phyloP scores from a whole-genome alignment of 64 coral and sea anemone species.

The Acropora tenuis region DNA sequence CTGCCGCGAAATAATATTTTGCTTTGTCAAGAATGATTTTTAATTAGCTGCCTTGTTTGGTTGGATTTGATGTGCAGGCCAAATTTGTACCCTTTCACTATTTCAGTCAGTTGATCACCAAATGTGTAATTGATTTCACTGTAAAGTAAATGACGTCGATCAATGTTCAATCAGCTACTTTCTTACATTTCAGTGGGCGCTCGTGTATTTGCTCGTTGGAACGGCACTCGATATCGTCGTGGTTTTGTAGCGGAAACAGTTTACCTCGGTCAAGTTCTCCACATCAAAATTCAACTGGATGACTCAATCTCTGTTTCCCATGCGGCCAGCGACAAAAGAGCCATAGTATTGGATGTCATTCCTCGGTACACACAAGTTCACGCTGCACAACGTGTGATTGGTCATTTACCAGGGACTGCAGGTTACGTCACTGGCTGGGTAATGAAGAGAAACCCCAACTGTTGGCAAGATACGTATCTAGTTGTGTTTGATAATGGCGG shows the following conservation, averaged over 20 bases:
- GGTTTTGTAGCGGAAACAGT: background rate
- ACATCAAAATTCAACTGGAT: conserved; percentile 29
- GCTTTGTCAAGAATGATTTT: too few species aligned
- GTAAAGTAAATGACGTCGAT: too few species aligned
- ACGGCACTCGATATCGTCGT: background rate
- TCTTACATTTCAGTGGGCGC: background rate
- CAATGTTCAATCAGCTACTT: background rate
- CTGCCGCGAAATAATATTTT: too few species aligned
- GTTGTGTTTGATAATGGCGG: background rate
- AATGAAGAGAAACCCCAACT: background rate
- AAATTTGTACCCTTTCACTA: too few species aligned
- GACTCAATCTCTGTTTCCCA: background rate
- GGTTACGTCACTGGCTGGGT: background rate
- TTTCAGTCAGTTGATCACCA: too few species aligned
- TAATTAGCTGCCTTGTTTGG: too few species aligned
- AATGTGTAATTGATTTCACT: too few species aligned
- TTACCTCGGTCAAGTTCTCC: conserved; percentile 2
- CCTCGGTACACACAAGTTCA: conserved; percentile 19
- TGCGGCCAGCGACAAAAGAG: conserved; percentile 17
- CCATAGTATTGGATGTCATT: conserved; percentile 20
- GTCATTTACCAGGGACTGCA: conserved; percentile 7
- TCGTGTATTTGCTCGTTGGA: conserved; percentile 27
- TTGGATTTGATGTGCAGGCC: too few species aligned
- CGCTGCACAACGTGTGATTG: conserved; percentile 42
- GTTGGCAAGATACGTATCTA: background rate